Evolutionary conservation across 2,888 invertebrate species (phyloP).

Genomic region (Dendrolimus pini): DNA sequence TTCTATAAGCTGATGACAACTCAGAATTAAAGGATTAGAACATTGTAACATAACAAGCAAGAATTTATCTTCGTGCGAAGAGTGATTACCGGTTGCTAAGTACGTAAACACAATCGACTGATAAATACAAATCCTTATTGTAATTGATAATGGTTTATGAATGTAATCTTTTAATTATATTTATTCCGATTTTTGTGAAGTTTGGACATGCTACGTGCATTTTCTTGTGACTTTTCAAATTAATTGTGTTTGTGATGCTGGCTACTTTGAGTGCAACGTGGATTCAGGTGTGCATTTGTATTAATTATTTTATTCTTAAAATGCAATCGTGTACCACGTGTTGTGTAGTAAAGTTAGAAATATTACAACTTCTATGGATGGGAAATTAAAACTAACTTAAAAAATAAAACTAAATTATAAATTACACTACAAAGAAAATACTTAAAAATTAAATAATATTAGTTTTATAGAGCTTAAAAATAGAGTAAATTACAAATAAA

Average conservation of each 20-base stretch:
- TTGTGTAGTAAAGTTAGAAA: too few species aligned
- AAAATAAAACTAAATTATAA: too few species aligned
- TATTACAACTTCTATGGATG: too few species aligned
- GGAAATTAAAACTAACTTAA: too few species aligned
- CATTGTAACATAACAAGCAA: too few species aligned
- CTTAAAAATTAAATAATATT: too few species aligned
- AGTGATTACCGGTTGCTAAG: neutral
- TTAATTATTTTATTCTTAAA: slow-evolving; percentile 1
- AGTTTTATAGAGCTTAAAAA: too few species aligned
- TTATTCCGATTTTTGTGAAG: neutral
- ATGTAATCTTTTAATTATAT: neutral
- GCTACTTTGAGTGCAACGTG: slow-evolving; percentile 37
- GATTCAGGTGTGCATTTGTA: slow-evolving; percentile 33
- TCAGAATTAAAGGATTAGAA: too few species aligned
- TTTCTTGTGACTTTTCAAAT: slow-evolving; percentile 14
- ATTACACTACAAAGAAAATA: too few species aligned
- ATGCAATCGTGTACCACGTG: too few species aligned
- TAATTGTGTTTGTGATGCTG: slow-evolving; percentile 28
- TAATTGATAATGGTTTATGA: neutral
- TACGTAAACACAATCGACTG: neutral
- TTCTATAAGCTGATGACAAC: too few species aligned
- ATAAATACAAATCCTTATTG: neutral
- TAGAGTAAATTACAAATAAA: too few species aligned
- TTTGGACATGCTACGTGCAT: slow-evolving; percentile 6
- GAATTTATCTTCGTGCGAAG: neutral